Evolutionary conservation across 2,888 invertebrate genomes (phyloP).

Genomic region (Netelia melanura): DNA sequence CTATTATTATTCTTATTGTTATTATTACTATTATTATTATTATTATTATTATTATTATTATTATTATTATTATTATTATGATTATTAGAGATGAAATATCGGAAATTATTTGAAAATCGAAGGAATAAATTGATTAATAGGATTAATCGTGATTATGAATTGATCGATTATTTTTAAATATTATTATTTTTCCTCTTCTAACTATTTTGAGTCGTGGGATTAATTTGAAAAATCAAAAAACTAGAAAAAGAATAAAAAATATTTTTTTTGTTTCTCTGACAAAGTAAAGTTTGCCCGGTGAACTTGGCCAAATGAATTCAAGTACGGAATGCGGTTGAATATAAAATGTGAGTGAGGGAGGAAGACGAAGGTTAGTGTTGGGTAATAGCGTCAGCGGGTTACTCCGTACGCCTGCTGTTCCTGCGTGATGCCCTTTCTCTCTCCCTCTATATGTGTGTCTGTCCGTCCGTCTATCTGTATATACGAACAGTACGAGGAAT

Average conservation of each 20-base stretch:
- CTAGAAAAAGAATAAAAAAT: not conserved
- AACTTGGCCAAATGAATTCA: slow-evolving; percentile 9
- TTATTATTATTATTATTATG: too few species aligned
- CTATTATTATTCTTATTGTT: too few species aligned
- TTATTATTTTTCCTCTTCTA: too few species aligned
- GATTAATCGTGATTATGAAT: too few species aligned
- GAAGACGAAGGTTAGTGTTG: slow-evolving; percentile 42
- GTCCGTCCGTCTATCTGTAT: not conserved
- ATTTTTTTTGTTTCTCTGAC: not conserved
- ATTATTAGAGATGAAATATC: too few species aligned
- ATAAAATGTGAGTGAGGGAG: slow-evolving; percentile 20
- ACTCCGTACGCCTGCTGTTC: slow-evolving; percentile 65
- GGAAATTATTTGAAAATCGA: too few species aligned
- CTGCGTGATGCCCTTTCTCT: slow-evolving; percentile 17
- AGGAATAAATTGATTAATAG: too few species aligned
- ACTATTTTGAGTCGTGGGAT: too few species aligned
- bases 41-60: too few species aligned
- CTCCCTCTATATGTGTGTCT: not conserved
- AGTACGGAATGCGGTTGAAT: slow-evolving; percentile 11
- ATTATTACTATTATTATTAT: too few species aligned
- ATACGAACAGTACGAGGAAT: slow-evolving; percentile 13
- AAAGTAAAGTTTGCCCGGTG: slow-evolving; percentile 1
- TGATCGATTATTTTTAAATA: too few species aligned
- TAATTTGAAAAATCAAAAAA: not conserved
- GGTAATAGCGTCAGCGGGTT: slow-evolving; percentile 40